Base-by-base conservation (phyloP, 1,140 invertebrate species). In the Bombus superbus region DNA sequence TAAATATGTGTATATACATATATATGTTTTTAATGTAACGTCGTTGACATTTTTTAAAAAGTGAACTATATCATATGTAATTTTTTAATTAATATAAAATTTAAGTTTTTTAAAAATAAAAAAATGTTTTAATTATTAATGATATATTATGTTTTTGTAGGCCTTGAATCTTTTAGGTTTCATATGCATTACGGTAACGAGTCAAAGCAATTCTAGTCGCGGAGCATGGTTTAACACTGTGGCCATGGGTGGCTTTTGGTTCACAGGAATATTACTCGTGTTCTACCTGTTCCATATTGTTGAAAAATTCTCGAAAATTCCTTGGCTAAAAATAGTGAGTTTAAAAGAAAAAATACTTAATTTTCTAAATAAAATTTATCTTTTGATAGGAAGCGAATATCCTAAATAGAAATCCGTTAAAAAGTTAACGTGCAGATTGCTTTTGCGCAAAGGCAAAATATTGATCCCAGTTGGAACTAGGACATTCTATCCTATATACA, bases 261-360 rank as follows among this genome's bases (percentile, higher is more conserved):
- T 98, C 84, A 98, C 97, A 0, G 96, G 97, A 25, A 97, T 98
- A 69, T 94, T 98, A 28, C 96, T 98, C 32, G 96, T 97, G 0
- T 96, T 98, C 80, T 98, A 98, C 94, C 92, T 98, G 76, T 98
- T 98, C 92, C 98, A 99, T 92, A 96, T 98, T 22, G 96, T 98
- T 85, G 97, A 98, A 92, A 98, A 97, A 93, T 97, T 98, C 90
- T 97, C 97, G 92, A 97, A 96, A 93, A 97, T 99, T 81, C 98
- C 98, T 0, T 99, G 98, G 98, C 92, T 98, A 40, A 97, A 97
- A 94, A 97, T 98, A 91, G 98, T 97, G 95, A 96, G 96, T 96
- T 68, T 18, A 2, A 80, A 69, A 32, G 32, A 71, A 22, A 42
- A 25, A 71, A 42, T 32, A 22, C 0, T 18, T n/a, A 13, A 44